A percentile compares a stretch with the other conserved stretches of the same genome.
Evolutionary conservation across 2,113 vertebrate genomes (phyloP).

Genomic region (Chionodraco myersi): DNA sequence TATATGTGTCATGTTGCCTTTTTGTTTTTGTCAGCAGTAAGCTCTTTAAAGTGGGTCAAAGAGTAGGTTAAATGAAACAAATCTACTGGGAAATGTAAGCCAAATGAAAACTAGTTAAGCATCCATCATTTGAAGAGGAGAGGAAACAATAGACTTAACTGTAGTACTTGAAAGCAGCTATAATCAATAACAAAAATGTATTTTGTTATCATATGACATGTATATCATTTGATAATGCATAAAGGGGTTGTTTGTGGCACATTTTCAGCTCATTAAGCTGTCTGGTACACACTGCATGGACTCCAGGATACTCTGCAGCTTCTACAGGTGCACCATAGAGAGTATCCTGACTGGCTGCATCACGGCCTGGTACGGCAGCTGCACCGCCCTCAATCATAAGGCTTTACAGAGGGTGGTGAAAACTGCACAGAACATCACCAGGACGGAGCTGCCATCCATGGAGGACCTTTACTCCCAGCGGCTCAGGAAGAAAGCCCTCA

Average conservation of each 20-base stretch:
- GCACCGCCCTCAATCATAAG: too few species aligned
- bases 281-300: too few species aligned
- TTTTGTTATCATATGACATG: too few species aligned
- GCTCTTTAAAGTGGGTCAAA: constrained; percentile 68
- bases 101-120: constrained; percentile 7
- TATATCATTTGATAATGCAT: background rate
- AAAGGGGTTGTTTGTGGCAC: background rate
- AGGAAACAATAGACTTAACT: background rate
- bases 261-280: background rate
- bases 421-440: too few species aligned
- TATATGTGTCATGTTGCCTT: constrained; percentile 35
- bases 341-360: too few species aligned
- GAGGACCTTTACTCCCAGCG: too few species aligned
- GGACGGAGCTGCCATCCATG: too few species aligned
- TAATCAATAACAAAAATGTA: background rate
- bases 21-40: constrained; percentile 49
- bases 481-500: too few species aligned
- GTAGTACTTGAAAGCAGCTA: background rate
- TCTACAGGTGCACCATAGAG: too few species aligned
- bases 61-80: constrained; percentile 58
- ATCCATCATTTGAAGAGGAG: constrained; percentile 4
- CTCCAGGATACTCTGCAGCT: too few species aligned
- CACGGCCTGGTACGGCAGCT: too few species aligned
- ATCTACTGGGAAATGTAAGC: constrained; percentile 33
- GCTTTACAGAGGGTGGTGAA: too few species aligned